Evolutionary conservation across 2,888 invertebrate genomes (phyloP), one percentile per base, ranked within the genome.

Genomic region (Aethes cnicana): DNA sequence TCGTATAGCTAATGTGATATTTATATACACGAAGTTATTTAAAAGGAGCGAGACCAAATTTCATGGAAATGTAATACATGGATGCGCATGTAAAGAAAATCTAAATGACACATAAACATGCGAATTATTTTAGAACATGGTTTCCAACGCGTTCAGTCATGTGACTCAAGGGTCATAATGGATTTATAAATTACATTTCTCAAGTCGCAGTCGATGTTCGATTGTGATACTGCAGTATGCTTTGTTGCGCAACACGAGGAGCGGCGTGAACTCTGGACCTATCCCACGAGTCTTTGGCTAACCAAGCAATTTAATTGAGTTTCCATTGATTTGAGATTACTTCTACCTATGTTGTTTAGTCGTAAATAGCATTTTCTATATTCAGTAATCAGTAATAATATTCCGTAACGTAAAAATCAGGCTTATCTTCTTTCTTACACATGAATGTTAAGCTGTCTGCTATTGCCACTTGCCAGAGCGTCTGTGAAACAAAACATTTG

Each of bases 231-330:
- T 16, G 37, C 37, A 37, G 25, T 28, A 28, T 9, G 28, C 23
- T 46, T 48, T 25, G 41, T 48, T 32, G 16, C 39, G 46, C 52
- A 52, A 52, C 37, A 8, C 39, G 32, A 49, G 42, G 33, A 41
- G 53, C 41, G 47, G 47, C 30, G 48, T 59, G 59, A 59, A 53
- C 59, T 54, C 47, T 57, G 54, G 54, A 50, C 56, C 59, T 52
- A 49, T 59, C 55, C 57, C 55, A 57, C 59, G 54, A 49, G 43
- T 36, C 20, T 52, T 33, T 25, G 18, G 28, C 12, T 52, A 37
- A 30, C 37, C 39, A 46, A 30, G 36, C 43, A 44, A 36, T 43
- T 50, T 44, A 44, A 50, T 50, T 50, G 17, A n/a, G 6, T 33
- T 48, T 33, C 9, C 26, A 30, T 43, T 9, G n/a, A 28, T 11